Evolutionary conservation across 1,140 invertebrate genomes (phyloP).

Genomic region (Pissodes strobi): DNA sequence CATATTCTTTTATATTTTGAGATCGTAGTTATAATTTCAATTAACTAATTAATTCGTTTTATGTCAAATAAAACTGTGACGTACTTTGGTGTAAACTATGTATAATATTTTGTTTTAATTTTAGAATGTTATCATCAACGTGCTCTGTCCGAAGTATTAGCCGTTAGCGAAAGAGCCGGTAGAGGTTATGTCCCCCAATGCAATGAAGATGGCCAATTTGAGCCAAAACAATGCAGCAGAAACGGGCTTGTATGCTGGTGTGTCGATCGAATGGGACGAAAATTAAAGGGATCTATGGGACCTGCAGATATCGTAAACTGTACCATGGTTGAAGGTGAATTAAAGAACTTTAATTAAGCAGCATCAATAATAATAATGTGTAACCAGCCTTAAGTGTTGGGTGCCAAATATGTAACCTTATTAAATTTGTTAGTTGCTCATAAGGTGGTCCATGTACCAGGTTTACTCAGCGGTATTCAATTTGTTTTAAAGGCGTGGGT

Average conservation of each 20-base stretch:
- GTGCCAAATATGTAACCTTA: too few relatives aligned
- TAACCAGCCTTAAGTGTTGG: too few relatives aligned
- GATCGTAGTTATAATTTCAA: too few relatives aligned
- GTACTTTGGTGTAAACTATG: not conserved
- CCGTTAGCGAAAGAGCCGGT: slow-evolving; percentile 76
- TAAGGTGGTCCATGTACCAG: too few relatives aligned
- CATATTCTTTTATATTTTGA: not conserved
- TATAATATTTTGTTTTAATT: slow-evolving; percentile 16
- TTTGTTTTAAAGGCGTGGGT: too few relatives aligned
- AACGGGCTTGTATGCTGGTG: slow-evolving; percentile 88
- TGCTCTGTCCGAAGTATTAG: slow-evolving; percentile 74
- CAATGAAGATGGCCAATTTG: slow-evolving; percentile 69
- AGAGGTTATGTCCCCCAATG: slow-evolving; percentile 84
- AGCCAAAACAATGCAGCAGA: slow-evolving; percentile 75
- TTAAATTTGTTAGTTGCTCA: too few relatives aligned
- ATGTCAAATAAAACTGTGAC: not conserved
- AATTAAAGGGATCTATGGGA: slow-evolving; percentile 77
- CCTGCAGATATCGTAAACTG: slow-evolving; percentile 73
- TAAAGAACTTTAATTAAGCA: too few relatives aligned
- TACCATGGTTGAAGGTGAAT: slow-evolving; percentile 53
- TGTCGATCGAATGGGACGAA: slow-evolving; percentile 75
- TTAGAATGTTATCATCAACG: slow-evolving; percentile 73
- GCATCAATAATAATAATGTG: too few relatives aligned
- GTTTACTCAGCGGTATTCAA: too few relatives aligned
- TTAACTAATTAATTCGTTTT: too few relatives aligned